Evolutionary conservation across 2,888 invertebrate species (phyloP), one percentile per base, ranked within the genome.

Genomic region (Tenthredo scrophulariae): DNA sequence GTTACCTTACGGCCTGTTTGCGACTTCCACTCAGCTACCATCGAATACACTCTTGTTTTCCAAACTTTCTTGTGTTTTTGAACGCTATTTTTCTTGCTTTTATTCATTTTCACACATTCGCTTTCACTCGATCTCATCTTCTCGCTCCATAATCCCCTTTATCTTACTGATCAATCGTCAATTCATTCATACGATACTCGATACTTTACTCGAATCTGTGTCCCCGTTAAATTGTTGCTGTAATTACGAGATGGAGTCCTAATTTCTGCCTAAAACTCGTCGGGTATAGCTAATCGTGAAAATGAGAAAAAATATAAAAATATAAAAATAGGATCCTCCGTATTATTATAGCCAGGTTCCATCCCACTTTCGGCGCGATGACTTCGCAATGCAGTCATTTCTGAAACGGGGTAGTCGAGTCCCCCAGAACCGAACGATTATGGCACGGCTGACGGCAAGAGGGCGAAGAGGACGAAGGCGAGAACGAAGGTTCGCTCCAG

Each of bases 1-100:
- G 90, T 90, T 90, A 88, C 87, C 88, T 84, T 58, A 84, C 84
- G 80, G 77, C 85, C 72, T 40, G 85, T 85, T 83, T 84, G 85
- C 85, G 85, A 85, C 85, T 85, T 85, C 85, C 82, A 82, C 85
- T 85, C 85, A 72, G 84, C 80, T 80, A 65, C 29, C 65, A 26
- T 83, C 85, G 85, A 50, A 50, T 82, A 85, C 29, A 82, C 80
- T 82, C 82, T 85, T 82, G 80, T 85, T 85, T 85, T 82, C 79
- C 50, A n/a, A 85, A 75, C 65, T 85, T 82, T 50, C 67, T 33
- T 40, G 22, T 67, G 83, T 83, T 26, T 46, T 46, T 40, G 15
- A 33, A 50, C 58, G 10, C 10, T 58, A 58, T 79, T 62, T 37
- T 83, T 46, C 67, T n/a, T 33, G n/a, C 40, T n/a, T 29, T 50